Percentiles rank a stretch among this genome's conserved stretches.
Evolutionary conservation across 2,888 invertebrate species (phyloP).

Genomic region (Phortica okadai): DNA sequence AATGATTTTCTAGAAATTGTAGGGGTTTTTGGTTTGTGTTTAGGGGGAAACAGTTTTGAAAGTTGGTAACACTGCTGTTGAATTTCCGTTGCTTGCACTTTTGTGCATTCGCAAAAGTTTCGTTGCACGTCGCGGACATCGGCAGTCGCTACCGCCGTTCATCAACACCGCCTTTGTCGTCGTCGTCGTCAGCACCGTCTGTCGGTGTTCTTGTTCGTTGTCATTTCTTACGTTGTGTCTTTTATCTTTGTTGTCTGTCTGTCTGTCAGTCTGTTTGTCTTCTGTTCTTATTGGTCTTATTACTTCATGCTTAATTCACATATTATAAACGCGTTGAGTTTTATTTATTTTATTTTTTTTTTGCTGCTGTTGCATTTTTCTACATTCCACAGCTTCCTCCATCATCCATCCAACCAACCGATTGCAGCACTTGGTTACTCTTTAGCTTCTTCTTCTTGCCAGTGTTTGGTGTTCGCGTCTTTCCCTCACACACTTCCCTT

Average conservation of each 20-base stretch:
- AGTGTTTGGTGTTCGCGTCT: neutral
- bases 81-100: constrained; percentile 41
- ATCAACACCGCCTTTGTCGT: neutral
- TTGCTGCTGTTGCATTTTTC: constrained; percentile 29
- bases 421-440: neutral
- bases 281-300: constrained; percentile 1
- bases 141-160: neutral
- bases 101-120: constrained; percentile 63
- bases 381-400: constrained; percentile 36
- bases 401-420: constrained; percentile 3
- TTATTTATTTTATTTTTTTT: neutral
- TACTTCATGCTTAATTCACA: neutral
- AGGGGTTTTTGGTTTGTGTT: too few relatives aligned
- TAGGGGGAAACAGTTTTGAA: too few relatives aligned
- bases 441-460: neutral
- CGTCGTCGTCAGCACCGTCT: constrained; percentile 28
- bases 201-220: constrained; percentile 29
- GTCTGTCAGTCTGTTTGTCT: constrained; percentile 30
- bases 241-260: constrained; percentile 41
- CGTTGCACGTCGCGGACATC: constrained; percentile 66
- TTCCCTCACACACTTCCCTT: neutral
- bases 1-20: too few relatives aligned
- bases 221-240: constrained; percentile 46
- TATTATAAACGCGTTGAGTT: neutral
- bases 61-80: too few relatives aligned